phyloP scores from a whole-genome alignment of 2,113 vertebrate species.

The Hypanus sabinus region DNA sequence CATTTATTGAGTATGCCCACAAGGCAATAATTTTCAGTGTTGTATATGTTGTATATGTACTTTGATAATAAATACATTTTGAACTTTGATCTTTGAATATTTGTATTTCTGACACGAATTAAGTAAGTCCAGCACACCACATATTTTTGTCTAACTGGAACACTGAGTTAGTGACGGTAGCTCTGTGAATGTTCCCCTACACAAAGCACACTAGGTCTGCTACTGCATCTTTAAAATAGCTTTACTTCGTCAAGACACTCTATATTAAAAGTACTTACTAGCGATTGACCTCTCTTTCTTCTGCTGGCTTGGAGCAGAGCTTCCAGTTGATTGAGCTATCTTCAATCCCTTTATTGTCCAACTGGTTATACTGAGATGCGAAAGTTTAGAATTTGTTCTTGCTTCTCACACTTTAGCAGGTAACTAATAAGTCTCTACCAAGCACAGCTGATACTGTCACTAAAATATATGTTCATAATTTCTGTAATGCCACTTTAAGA shows the following conservation, averaged over 20 bases:
- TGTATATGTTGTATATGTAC: too few relatives aligned
- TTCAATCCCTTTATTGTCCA: background rate
- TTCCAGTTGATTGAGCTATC: background rate
- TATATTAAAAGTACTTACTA: background rate
- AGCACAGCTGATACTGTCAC: background rate
- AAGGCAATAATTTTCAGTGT: too few relatives aligned
- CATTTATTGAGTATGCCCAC: too few relatives aligned
- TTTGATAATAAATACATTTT: too few relatives aligned
- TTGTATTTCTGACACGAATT: background rate
- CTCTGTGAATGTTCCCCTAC: background rate
- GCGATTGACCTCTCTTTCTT: background rate
- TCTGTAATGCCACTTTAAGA: background rate
- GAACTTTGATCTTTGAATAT: background rate
- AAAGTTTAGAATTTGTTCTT: background rate
- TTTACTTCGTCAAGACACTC: background rate
- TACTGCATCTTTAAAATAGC: background rate
- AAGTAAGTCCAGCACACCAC: background rate
- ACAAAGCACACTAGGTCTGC: background rate
- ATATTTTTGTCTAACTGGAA: background rate
- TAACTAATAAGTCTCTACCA: background rate
- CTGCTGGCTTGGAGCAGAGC: background rate
- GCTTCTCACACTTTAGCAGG: background rate
- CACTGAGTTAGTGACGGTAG: background rate
- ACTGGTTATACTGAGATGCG: background rate
- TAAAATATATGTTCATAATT: background rate